Conservation (phyloP, 2,888 invertebrate genomes). For the Mycogona germanica region DNA sequence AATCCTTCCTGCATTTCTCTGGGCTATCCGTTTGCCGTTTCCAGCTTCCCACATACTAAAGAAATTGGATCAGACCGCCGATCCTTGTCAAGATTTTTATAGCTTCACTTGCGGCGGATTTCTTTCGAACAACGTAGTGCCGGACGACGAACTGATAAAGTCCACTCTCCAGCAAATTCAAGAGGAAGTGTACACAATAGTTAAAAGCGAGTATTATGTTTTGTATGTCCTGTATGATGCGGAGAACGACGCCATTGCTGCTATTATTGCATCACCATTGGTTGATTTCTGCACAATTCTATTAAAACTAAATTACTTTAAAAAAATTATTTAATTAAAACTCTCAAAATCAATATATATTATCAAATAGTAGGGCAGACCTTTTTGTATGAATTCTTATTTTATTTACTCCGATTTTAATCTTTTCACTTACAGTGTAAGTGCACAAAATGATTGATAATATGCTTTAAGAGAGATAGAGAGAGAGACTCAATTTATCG, state of each 20-base stretch:
- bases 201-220: slow-evolving; percentile 30
- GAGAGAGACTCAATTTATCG: too few relatives aligned
- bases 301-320: background rate
- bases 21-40: background rate
- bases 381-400: too few relatives aligned
- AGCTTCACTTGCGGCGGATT: slow-evolving; percentile 34
- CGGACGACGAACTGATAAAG: slow-evolving; percentile 33
- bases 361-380: too few relatives aligned
- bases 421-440: too few relatives aligned
- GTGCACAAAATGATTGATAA: too few relatives aligned
- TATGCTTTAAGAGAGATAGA: too few relatives aligned
- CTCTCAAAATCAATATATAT: too few relatives aligned
- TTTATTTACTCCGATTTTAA: too few relatives aligned
- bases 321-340: too few relatives aligned
- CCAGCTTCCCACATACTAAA: slow-evolving; percentile 30
- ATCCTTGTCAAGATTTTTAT: slow-evolving; percentile 33
- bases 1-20: background rate
- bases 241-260: background rate
- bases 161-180: slow-evolving; percentile 35
- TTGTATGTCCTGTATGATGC: background rate
- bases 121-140: slow-evolving; percentile 31
- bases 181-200: slow-evolving; percentile 33
- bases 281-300: background rate
- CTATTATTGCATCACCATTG: too few relatives aligned
- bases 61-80: slow-evolving; percentile 29